These are phyloP conservation scores for Cuniculus paca DNA, from an alignment of 2,797 vertebrate genomes.

Conservation along the genomic window DNA sequence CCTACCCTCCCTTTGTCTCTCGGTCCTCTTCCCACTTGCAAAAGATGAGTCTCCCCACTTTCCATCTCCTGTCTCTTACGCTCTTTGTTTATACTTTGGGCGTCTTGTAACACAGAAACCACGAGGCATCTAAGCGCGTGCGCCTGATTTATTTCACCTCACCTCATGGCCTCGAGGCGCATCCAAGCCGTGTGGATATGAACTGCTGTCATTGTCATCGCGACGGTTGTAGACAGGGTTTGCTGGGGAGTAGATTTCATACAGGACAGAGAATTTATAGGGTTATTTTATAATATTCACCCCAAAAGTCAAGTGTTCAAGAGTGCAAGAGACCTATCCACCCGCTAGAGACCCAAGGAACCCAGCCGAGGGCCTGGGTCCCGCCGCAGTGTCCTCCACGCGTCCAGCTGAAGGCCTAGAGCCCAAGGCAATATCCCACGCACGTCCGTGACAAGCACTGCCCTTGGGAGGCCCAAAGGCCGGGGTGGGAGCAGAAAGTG, in stretches of 20 bases:
- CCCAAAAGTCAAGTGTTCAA: background rate
- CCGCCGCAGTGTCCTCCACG: too few relatives aligned
- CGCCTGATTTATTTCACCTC: background rate
- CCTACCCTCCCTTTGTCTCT: background rate
- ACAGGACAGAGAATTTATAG: background rate
- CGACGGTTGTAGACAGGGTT: background rate
- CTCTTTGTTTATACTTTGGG: background rate
- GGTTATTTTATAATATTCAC: background rate
- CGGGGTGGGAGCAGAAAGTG: background rate
- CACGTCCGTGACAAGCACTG: background rate
- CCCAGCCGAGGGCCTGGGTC: too few relatives aligned
- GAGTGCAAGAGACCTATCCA: background rate
- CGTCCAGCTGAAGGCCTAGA: too few relatives aligned
- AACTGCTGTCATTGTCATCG: accelerated
- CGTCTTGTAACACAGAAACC: background rate
- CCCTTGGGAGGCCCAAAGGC: background rate
- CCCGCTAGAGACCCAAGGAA: background rate
- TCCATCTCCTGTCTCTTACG: background rate
- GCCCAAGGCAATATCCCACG: background rate
- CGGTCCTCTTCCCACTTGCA: too few relatives aligned
- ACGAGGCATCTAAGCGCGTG: background rate
- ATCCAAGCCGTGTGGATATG: too few relatives aligned
- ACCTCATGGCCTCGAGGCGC: background rate
- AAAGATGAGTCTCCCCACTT: too few relatives aligned
- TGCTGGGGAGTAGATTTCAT: background rate